phyloP scores from a whole-genome alignment of 2,888 invertebrate genomes.

The Anoplius nigerrimus region DNA sequence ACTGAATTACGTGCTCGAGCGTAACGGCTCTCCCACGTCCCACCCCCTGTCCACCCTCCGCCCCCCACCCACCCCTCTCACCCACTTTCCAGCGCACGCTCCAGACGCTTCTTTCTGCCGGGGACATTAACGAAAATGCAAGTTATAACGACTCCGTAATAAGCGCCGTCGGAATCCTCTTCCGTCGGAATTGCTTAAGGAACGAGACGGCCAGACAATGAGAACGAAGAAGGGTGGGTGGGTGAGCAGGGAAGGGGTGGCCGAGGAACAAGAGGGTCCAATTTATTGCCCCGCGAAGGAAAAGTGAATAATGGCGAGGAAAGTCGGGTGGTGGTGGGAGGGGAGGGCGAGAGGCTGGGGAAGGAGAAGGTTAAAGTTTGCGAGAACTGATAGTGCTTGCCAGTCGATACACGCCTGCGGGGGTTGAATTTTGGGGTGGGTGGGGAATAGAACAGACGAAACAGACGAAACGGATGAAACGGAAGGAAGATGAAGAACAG shows the following conservation, averaged over 20 bases:
- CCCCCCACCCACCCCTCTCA: background rate
- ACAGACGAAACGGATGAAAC: too few species aligned
- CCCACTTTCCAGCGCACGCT: background rate
- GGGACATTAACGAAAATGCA: constrained; percentile 49
- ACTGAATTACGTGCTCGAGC: constrained; percentile 3
- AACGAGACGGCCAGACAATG: background rate
- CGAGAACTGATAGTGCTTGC: too few species aligned
- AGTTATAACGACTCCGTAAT: constrained; percentile 52
- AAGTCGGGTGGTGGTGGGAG: too few species aligned
- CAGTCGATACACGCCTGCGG: background rate
- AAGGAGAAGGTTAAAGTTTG: background rate
- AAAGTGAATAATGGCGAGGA: constrained; percentile 28
- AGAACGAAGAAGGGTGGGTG: constrained; percentile 9
- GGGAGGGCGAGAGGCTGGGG: constrained; percentile 18
- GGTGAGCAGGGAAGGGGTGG: constrained; percentile 24
- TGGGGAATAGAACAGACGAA: background rate
- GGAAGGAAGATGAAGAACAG: constrained; percentile 7
- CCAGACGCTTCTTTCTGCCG: constrained; percentile 25
- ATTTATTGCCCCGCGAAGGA: constrained; percentile 44
- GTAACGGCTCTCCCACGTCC: background rate
- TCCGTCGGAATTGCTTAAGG: constrained; percentile 30
- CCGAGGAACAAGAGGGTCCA: constrained; percentile 19
- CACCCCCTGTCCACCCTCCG: constrained; percentile 20
- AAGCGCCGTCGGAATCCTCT: constrained; percentile 43
- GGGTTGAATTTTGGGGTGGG: background rate